Conservation (phyloP, 2,113 vertebrate genomes). For the Alces alces region DNA sequence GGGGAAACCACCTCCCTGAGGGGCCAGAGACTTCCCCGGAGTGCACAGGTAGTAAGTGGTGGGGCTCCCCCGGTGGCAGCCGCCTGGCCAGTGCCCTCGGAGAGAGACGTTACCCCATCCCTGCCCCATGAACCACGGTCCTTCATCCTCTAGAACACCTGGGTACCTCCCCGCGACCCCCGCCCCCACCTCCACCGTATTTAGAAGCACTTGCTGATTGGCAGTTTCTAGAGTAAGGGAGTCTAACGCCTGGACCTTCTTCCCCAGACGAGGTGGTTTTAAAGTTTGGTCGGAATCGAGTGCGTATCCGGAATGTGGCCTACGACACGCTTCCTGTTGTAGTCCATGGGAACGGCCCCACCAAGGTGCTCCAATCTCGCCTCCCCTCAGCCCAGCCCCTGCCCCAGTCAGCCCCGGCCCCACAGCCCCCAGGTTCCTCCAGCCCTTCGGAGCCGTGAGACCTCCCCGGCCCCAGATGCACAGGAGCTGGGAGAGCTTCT, state of each 20-base stretch:
- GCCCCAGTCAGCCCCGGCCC: not conserved
- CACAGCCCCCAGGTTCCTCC: not conserved
- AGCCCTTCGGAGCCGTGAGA: not conserved
- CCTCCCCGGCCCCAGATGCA: not conserved
- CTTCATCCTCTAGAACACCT: not conserved
- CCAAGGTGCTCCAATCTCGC: constrained; percentile 78
- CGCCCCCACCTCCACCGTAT: not conserved
- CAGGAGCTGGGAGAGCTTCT: not conserved
- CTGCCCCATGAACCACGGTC: not conserved
- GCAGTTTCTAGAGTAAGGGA: not conserved
- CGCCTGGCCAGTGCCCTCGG: not conserved
- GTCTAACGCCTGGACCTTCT: not conserved
- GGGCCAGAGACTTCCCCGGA: not conserved
- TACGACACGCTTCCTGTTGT: constrained; percentile 86
- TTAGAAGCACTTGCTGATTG: not conserved
- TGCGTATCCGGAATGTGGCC: constrained; percentile 84
- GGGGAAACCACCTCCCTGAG: not conserved
- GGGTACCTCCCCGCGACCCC: not conserved
- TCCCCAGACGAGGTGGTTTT: constrained; percentile 84
- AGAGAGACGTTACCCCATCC: not conserved
- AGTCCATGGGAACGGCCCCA: constrained; percentile 86
- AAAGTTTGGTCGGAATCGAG: constrained; percentile 84
- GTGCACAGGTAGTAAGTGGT: not conserved
- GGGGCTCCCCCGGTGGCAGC: not conserved
- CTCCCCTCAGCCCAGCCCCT: not conserved